Percentiles rank a stretch among this genome's conserved stretches.
Conservation (phyloP, 1,140 invertebrate species). For the Pachypeltis micranthus region DNA sequence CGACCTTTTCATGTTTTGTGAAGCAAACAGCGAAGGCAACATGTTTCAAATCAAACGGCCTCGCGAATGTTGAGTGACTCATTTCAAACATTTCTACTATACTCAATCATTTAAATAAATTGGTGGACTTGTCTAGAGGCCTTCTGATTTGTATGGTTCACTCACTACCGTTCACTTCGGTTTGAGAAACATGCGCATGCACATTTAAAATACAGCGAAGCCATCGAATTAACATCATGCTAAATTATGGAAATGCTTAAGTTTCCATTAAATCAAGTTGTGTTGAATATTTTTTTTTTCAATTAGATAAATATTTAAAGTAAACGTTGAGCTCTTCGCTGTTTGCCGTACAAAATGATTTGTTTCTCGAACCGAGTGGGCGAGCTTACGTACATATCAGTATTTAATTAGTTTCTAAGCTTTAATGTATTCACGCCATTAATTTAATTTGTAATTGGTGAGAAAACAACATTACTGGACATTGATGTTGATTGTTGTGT, state of each 20-base stretch:
- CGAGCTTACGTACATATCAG: too few relatives aligned
- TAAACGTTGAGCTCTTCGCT: constrained; percentile 13
- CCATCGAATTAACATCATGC: background rate
- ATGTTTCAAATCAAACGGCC: too few relatives aligned
- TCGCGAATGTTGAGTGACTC: too few relatives aligned
- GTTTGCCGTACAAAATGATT: constrained; percentile 14
- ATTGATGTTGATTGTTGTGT: too few relatives aligned
- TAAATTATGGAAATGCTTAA: background rate
- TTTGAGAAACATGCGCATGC: background rate
- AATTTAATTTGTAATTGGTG: too few relatives aligned
- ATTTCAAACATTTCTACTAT: too few relatives aligned
- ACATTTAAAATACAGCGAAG: constrained; percentile 4
- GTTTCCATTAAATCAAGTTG: background rate
- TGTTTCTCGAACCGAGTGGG: constrained; percentile 13
- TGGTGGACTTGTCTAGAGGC: background rate
- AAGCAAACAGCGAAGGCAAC: too few relatives aligned
- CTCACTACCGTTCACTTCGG: background rate
- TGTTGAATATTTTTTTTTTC: background rate
- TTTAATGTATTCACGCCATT: too few relatives aligned
- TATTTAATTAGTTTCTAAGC: too few relatives aligned
- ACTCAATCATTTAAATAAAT: background rate
- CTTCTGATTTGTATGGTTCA: background rate
- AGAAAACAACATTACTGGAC: too few relatives aligned
- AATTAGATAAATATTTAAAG: background rate
- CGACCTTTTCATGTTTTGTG: too few relatives aligned